Base-by-base conservation (phyloP, 2,888 invertebrate species). In the Morpho deidamia region DNA sequence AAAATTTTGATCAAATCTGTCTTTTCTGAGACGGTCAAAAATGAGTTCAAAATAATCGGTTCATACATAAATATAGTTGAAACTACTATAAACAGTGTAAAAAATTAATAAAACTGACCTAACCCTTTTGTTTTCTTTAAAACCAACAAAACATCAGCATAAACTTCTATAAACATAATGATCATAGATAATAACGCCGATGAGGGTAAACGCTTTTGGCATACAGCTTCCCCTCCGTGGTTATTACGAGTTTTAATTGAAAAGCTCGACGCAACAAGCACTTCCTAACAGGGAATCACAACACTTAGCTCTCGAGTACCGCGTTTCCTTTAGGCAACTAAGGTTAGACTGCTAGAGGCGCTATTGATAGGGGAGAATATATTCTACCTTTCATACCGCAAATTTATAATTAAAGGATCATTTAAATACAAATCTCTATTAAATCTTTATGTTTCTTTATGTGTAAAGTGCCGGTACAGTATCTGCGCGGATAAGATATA, bases 281-380 rank as follows among this genome's bases (percentile, higher is more conserved):
- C 72, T 65, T 64, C 65, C 74, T 83, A 83, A 83, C 78, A 78
- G 76, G 74, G 78, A 77, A 82, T 77, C 78, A 83, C 74, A 80
- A 80, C 81, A 77, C 72, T 68, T 62, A 32, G 64, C 39, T 33
- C 59, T 60, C 60, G 68, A 70, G 66, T 66, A 64, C 66, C 60
- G 61, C 66, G 56, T 64, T 68, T 70, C 68, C 76, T 78, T 68
- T 69, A 75, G 69, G 69, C 66, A 60, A 66, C 68, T 63, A 64
- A 60, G 67, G 65, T 67, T 65, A 66, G 62, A 66, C 59, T 59
- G 71, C 72, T 64, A 58, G 65, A 72, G 74, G 70, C 70, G 68
- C 66, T 69, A 68, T 71, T 65, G 67, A 63, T 63, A 65, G 74
- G 73, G 69, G 66, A 68, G 58, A 64, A n/a, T 41, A 62, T 65